These are phyloP conservation scores for Loriculus beryllinus DNA, from an alignment of 2,797 vertebrate species.

Conservation along the genomic window DNA sequence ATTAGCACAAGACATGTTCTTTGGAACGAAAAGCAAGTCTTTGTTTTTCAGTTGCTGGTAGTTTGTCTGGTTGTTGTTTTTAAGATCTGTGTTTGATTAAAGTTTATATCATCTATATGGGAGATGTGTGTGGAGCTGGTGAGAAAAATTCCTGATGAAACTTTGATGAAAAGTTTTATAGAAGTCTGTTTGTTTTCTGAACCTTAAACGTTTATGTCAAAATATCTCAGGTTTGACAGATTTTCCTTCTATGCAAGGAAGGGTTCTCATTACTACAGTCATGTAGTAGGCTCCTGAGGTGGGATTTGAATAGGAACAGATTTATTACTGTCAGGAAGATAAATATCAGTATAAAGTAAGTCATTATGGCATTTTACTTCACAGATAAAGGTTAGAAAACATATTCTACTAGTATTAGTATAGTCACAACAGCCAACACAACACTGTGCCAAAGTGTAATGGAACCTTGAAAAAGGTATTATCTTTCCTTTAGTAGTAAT, in stretches of 20 bases:
- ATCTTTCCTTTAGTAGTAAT: not conserved
- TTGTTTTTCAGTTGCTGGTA: not conserved
- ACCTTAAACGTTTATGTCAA: not conserved
- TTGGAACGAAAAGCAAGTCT: not conserved
- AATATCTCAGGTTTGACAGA: not conserved
- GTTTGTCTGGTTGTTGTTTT: not conserved
- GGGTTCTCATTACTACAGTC: not conserved
- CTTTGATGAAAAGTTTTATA: not conserved
- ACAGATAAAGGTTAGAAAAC: not conserved
- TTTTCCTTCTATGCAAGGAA: not conserved
- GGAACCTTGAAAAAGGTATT: not conserved
- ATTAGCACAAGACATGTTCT: not conserved
- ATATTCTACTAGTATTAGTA: not conserved
- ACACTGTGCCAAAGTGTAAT: not conserved
- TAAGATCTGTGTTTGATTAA: conserved; percentile 13
- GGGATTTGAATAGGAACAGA: not conserved
- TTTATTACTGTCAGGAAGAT: not conserved
- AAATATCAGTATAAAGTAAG: not conserved
- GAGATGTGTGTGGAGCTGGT: not conserved
- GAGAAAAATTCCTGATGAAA: conserved; percentile 1
- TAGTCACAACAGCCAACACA: not conserved
- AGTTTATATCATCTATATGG: not conserved
- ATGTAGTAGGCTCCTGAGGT: not conserved
- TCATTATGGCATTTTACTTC: not conserved
- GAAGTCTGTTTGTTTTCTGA: not conserved